These are phyloP conservation scores for Chaenocephalus aceratus DNA, from an alignment of 2,113 vertebrate genomes.

Conservation along the genomic window DNA sequence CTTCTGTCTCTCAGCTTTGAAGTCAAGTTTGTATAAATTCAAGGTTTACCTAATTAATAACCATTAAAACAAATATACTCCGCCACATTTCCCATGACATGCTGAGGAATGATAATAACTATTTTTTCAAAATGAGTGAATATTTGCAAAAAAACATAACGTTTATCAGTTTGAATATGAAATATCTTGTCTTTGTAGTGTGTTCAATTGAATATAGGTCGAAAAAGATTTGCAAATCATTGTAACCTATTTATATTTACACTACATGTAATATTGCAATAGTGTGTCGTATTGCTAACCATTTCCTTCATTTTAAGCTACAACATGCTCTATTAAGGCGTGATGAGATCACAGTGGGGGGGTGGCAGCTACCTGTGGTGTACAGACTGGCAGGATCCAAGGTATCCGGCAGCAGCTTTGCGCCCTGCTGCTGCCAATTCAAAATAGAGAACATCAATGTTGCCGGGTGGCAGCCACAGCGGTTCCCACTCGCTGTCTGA, in stretches of 20 bases:
- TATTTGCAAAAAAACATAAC: too few species aligned
- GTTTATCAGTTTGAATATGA: too few species aligned
- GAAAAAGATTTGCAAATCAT: too few species aligned
- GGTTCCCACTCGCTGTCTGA: neutral
- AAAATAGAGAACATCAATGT: neutral
- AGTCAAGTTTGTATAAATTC: constrained; percentile 35
- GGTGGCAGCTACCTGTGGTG: constrained; percentile 4
- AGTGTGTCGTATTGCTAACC: neutral
- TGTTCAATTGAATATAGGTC: too few species aligned
- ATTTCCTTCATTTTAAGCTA: constrained; percentile 1
- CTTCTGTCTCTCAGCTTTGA: constrained; percentile 40
- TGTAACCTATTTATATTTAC: too few species aligned
- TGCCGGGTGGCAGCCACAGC: neutral
- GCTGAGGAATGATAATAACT: too few species aligned
- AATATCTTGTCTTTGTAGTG: too few species aligned
- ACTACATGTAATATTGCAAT: neutral
- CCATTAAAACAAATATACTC: neutral
- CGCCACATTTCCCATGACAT: neutral
- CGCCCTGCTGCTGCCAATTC: neutral
- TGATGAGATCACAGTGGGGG: constrained; percentile 16
- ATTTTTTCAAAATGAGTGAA: too few species aligned
- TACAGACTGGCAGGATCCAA: neutral
- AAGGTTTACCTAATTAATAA: constrained; percentile 13
- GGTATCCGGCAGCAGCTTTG: neutral
- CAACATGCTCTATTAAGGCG: neutral